These are phyloP conservation scores for Macropodus opercularis DNA, from an alignment of 2,797 vertebrate species.

Conservation along the genomic window DNA sequence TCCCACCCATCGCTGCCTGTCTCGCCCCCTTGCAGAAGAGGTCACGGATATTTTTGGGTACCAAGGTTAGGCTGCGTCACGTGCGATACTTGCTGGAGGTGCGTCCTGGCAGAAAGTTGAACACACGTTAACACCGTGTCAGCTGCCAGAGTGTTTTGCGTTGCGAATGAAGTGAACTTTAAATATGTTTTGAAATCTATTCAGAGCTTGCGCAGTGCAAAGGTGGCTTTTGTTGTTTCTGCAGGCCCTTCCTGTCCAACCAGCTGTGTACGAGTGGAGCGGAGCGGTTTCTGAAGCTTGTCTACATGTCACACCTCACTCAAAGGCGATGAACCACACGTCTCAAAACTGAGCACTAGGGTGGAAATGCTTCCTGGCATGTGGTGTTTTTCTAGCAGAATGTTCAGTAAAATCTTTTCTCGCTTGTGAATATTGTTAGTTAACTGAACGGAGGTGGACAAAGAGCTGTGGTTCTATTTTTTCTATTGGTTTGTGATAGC, in stretches of 20 bases:
- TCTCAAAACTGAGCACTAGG: too few relatives aligned
- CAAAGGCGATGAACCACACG: not conserved
- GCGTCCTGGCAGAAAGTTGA: constrained; percentile 20
- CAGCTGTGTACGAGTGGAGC: constrained; percentile 48
- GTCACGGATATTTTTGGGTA: constrained; percentile 62
- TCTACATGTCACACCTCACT: constrained; percentile 7
- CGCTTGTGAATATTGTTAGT: not conserved
- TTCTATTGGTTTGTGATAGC: too few relatives aligned
- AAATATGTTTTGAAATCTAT: constrained; percentile 15
- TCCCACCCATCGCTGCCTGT: constrained; percentile 16
- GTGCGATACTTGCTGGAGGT: constrained; percentile 4
- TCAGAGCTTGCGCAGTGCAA: not conserved
- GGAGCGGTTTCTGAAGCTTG: not conserved
- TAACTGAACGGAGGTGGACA: not conserved
- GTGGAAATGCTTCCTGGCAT: too few relatives aligned
- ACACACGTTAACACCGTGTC: not conserved
- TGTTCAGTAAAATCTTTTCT: not conserved
- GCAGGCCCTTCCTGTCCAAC: constrained; percentile 49
- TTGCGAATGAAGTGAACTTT: constrained; percentile 15
- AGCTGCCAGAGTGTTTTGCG: not conserved
- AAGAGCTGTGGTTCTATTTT: too few relatives aligned
- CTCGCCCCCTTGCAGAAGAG: constrained; percentile 11
- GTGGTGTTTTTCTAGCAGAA: not conserved
- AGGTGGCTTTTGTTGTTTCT: constrained; percentile 18
- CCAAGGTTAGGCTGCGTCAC: constrained; percentile 40